These are phyloP conservation scores for Zaprionus camerounensis DNA, from an alignment of 1,140 invertebrate genomes.

Conservation along the genomic window DNA sequence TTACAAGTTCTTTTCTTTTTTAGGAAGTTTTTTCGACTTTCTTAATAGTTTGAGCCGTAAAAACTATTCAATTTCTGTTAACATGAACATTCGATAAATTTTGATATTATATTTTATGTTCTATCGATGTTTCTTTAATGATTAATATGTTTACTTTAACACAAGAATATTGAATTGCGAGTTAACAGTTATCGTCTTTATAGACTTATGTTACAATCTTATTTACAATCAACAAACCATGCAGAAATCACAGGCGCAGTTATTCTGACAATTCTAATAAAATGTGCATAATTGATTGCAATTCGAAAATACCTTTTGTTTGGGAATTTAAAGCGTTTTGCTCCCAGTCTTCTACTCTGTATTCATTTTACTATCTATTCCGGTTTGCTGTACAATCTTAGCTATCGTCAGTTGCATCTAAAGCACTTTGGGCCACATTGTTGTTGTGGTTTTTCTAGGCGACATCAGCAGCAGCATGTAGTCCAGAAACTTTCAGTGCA, in stretches of 20 bases:
- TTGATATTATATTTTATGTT: no score
- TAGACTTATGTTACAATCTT: no score
- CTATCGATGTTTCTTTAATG: no score
- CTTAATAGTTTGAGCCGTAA: not conserved
- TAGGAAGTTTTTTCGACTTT: not conserved
- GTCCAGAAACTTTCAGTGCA: slow-evolving; percentile 40
- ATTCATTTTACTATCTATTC: slow-evolving; percentile 24
- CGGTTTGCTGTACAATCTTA: slow-evolving; percentile 34
- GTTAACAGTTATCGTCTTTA: no score
- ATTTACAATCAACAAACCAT: no score
- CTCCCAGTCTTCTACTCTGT: not conserved
- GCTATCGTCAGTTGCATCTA: slow-evolving; percentile 51
- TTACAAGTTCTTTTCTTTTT: not conserved
- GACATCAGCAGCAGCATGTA: slow-evolving; percentile 41
- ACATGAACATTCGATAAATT: no score
- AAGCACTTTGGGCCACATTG: slow-evolving; percentile 56
- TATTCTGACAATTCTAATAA: no score
- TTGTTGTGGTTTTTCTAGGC: slow-evolving; percentile 57
- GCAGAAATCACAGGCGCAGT: no score
- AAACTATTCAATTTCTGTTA: no score
- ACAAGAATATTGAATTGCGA: no score
- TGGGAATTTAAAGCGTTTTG: not conserved
- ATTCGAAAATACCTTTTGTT: slow-evolving; percentile 3
- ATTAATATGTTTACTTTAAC: no score
- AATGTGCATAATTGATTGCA: not conserved